A percentile compares a stretch with the other conserved stretches of the same genome.
phyloP scores from a whole-genome alignment of 2,888 invertebrate species.

The Sesamia inferens region DNA sequence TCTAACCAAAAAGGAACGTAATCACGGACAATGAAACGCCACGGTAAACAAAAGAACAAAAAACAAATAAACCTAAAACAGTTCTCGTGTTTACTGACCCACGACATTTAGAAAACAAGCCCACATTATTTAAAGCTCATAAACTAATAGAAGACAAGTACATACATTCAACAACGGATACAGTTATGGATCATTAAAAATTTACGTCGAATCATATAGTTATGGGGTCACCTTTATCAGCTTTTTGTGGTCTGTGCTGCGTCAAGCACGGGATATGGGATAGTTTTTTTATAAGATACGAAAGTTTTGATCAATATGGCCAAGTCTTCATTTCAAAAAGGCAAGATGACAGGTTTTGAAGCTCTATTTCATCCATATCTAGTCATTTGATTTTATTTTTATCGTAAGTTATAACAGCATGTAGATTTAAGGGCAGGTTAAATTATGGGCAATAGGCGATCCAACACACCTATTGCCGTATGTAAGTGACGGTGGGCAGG shows the following conservation, averaged over 20 bases:
- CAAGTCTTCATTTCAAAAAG: background rate
- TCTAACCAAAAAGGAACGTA: conserved; percentile 1
- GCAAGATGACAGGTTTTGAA: background rate
- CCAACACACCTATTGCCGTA: background rate
- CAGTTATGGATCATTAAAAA: conserved; percentile 66
- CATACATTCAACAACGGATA: conserved; percentile 59
- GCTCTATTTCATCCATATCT: background rate
- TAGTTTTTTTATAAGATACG: conserved; percentile 38
- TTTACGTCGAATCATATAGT: conserved; percentile 60
- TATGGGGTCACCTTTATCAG: conserved; percentile 57
- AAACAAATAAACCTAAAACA: conserved; percentile 42
- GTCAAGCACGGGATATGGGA: background rate
- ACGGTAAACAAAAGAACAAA: conserved; percentile 21
- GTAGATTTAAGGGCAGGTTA: background rate
- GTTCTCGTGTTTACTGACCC: conserved; percentile 29
- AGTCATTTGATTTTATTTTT: background rate
- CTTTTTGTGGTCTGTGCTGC: conserved; percentile 57
- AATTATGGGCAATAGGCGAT: background rate
- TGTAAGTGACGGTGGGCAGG: too few species aligned
- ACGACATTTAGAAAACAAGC: conserved; percentile 41
- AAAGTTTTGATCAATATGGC: background rate
- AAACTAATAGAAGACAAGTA: conserved; percentile 59
- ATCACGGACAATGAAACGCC: conserved; percentile 19
- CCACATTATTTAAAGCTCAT: conserved; percentile 60
- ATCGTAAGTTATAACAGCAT: background rate